Evolutionary conservation across 2,113 vertebrate genomes (phyloP), one percentile per base, ranked within the genome.

Genomic region (Mesitornis unicolor): DNA sequence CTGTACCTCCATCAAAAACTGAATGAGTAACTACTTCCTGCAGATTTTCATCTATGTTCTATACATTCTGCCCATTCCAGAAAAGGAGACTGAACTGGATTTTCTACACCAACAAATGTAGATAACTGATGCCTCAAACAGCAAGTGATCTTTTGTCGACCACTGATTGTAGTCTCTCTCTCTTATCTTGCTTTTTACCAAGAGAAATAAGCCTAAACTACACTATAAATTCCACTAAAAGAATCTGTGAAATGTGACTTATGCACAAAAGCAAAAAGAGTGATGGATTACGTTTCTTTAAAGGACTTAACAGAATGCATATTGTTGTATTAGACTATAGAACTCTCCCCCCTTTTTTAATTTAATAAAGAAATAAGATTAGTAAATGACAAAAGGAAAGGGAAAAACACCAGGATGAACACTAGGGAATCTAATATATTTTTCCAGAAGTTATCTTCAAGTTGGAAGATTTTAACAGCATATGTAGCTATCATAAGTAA

Each of bases 21-120:
- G 68, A 90, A 93, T 92, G 71, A 96, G 38, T 79, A 91, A 50
- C 36, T 91, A 35, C 51, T 87, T 91, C 56, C 75, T 26, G 40
- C 89, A 90, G 43, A 51, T 75, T 93, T 96, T 91, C 42, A 87
- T 90, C 22, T 38, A 2, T 53, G 45, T 63, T 94, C 81, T 87
- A 87, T 77, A 43, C 33, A 56, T 65, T 77, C n/a, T 68, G 28
- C 9, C 76, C 16, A 7, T 93, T 95, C 71, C 45, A 94, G 63
- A 77, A 74, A 16, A 81, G 18, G 13, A 93, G 42, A 15, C 19
- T 65, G 65, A 78, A 76, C 11, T 13, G 67, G 78, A 43, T 21
- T 84, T 84, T 48, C 43, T 89, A 50, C 8, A 59, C 85, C 57
- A 80, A 61, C 8, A 64, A 29, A 29, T 36, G 73, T 63, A 87